Base-by-base conservation (phyloP, 2,888 invertebrate genomes). In the Timandra comae region DNA sequence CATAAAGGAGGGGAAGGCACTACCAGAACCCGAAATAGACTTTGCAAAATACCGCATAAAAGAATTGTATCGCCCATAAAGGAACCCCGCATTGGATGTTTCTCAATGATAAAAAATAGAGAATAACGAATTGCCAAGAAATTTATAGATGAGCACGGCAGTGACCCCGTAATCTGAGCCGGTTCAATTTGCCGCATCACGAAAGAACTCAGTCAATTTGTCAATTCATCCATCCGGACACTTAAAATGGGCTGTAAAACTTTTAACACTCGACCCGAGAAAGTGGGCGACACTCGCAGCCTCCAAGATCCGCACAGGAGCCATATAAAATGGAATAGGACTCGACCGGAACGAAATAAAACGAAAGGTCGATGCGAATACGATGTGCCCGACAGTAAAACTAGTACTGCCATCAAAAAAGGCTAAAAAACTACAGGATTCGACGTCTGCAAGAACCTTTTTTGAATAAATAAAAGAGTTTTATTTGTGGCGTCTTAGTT, bases 211-310 rank as follows among this genome's bases (percentile, higher is more conserved):
- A 49, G 46, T 45, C 49, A 47, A 70, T 70, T 72, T 70, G 74
- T 71, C 67, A 63, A 65, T 60, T 61, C 61, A 52, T 57, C 65
- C 59, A 53, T 45, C 52, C 63, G 57, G 38, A 58, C 56, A 46
- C 59, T 63, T 65, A 64, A 64, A 71, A 70, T 61, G 63, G 64
- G 60, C 52, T 59, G 67, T 73, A 70, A 74, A 74, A 74, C 61
- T 73, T 72, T 70, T 71, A 72, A 67, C 63, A 60, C 57, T 51
- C 57, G 56, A 63, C 64, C 68, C 63, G 46, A 45, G 46, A 49
- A 16, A n/a, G n/a, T 43, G 41, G 43, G 38, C 47, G 47, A 56
- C 42, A 52, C 40, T 53, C 42, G 42, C 48, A 24, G 49, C 50
- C 52, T 52, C 47, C 52, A 46, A 52, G 56, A 51, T 53, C 51